Base-by-base conservation (phyloP, 1,140 invertebrate genomes). In the Polypedilum vanderplanki region DNA sequence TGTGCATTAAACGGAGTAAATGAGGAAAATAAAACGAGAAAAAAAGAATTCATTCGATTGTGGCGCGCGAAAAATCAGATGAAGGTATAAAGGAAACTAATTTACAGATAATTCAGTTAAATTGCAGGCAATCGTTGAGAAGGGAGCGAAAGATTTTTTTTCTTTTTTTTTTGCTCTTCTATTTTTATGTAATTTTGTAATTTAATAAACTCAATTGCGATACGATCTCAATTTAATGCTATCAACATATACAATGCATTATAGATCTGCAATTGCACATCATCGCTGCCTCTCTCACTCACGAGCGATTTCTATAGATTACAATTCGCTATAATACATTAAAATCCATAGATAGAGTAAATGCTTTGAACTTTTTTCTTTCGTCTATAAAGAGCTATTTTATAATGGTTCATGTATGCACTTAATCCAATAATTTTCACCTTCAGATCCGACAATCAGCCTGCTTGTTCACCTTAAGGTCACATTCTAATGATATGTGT, bases 131-230 rank as follows among this genome's bases (percentile, higher is more conserved):
- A 57, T 57, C 46, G n/a, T 57, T 57, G 46, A 2, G 46, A 7
- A 12, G 46, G 10, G 10, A 15, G 10, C 46, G 46, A 1, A 57
- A 57, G 46, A 57, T 57, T 57, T 15, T 57, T 57, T 70, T 20
- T 70, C 17, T 20, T 20, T 70, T 70, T 70, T 70, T 3, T 20
- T 20, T 70, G 15, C 17, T 70, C 7, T 57, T 57, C 46, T 57
- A 57, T 57, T 57, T 12, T 22, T 9, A 70, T 70, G 65, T 70
- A 70, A 70, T 70, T 70, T 70, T 22, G 65, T 70, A 70, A 70
- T 70, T 70, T 70, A 70, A 70, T 70, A 70, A 70, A 70, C 65
- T 70, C 65, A 70, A 70, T 70, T 70, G 65, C 65, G 65, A 70
- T 70, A 70, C 65, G 65, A 70, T 70, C 65, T 70, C 65, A 70